These are phyloP conservation scores for Numida meleagris DNA, from an alignment of 2,113 vertebrate species.

Conservation along the genomic window DNA sequence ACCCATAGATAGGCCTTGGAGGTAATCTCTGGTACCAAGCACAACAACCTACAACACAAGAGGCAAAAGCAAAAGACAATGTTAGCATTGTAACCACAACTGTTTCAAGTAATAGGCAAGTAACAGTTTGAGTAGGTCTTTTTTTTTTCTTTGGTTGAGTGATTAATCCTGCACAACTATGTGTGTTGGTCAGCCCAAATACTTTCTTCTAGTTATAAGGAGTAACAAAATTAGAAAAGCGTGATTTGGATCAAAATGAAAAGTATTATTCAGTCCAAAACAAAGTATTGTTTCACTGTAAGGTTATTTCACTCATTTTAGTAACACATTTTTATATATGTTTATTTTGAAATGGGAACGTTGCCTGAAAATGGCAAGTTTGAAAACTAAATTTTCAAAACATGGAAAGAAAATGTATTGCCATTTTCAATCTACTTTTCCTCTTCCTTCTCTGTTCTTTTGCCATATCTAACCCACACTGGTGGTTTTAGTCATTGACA, in stretches of 20 bases:
- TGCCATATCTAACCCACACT: neutral
- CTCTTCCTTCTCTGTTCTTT: neutral
- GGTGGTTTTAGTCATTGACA: neutral
- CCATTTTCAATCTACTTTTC: neutral
- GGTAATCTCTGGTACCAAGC: neutral
- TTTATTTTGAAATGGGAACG: neutral
- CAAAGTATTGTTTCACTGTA: neutral
- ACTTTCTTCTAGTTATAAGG: neutral
- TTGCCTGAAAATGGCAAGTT: neutral
- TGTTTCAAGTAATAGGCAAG: neutral
- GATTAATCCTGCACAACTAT: neutral
- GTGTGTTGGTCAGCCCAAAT: neutral
- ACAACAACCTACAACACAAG: neutral
- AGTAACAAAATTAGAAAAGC: neutral
- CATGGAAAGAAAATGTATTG: neutral
- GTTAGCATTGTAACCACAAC: neutral
- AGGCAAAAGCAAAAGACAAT: neutral
- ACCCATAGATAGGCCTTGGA: rapidly evolving
- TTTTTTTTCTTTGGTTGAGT: neutral
- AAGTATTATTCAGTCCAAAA: neutral
- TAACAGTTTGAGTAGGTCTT: neutral
- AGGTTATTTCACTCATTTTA: neutral
- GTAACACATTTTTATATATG: neutral
- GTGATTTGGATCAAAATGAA: neutral
- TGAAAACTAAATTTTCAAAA: neutral